Percentiles rank a stretch among this genome's conserved stretches.
These are phyloP conservation scores for Agrotis exclamationis DNA, from an alignment of 2,888 invertebrate genomes.

Conservation along the genomic window DNA sequence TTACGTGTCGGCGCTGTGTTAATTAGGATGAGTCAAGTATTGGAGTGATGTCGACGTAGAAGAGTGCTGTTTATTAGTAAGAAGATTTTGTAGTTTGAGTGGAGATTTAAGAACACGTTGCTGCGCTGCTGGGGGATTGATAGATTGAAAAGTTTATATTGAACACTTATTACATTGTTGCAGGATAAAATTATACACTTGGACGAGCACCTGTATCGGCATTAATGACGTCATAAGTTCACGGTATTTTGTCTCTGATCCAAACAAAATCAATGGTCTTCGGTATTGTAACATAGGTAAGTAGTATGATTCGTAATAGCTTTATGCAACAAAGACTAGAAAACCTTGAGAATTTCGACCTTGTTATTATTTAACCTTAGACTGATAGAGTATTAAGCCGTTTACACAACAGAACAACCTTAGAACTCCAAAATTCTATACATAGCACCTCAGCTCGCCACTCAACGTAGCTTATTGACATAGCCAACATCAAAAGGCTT, in stretches of 20 bases:
- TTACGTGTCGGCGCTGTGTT: conserved; percentile 87
- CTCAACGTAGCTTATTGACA: conserved; percentile 53
- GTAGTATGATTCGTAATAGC: neutral
- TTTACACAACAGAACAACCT: neutral
- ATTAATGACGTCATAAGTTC: neutral
- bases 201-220: neutral
- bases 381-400: neutral
- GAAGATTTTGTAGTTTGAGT: conserved; percentile 38
- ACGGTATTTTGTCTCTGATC: neutral
- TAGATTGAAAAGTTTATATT: conserved; percentile 1
- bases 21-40: conserved; percentile 86
- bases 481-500: conserved; percentile 74
- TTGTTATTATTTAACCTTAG: too few species aligned
- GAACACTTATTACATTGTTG: neutral
- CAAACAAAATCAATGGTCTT: neutral
- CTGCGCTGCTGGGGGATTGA: neutral
- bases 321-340: neutral
- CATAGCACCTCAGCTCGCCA: neutral
- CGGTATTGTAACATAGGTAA: too few species aligned
- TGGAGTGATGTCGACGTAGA: conserved; percentile 61
- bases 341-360: neutral
- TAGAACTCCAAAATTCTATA: neutral
- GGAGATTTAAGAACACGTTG: conserved; percentile 17
- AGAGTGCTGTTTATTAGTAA: conserved; percentile 53
- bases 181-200: neutral